Evolutionary conservation across 2,113 vertebrate genomes (phyloP), one percentile per base, ranked within the genome.

Genomic region (Hucho hucho): DNA sequence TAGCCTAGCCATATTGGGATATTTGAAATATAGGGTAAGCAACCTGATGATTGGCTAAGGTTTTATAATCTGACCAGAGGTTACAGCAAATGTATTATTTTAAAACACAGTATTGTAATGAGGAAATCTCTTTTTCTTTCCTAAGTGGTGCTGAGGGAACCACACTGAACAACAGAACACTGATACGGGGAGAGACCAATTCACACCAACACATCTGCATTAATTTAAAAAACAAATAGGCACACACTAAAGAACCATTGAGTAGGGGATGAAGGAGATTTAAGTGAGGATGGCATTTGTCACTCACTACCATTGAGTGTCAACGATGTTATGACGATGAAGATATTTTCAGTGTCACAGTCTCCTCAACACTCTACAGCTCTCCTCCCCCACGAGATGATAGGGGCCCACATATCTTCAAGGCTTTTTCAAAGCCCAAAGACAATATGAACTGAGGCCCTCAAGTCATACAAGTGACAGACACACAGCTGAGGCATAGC

Each of bases 141-240:
- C 84, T 4, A 77, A 84, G 80, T 83, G 81, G 75, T 79, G 81
- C 78, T 88, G 84, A 80, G 86, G 84, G 71, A 71, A 81, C 29
- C 65, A 67, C 65, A n/a, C 18, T 18, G 18, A 28, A 26, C 26
- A 29, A 67, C 18, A 74, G 20, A 32, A 68, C 13, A 73, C 75
- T 85, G 87, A 43, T 78, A 83, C 79, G 28, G 82, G 87, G 90
- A 82, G 81, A 84, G 82, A 84, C 78, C 88, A 83, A 64, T 88
- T 88, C 84, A 88, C 84, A 87, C 77, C 70, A 53, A 76, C 78
- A 88, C 87, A 88, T 91, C 86, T 88, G 85, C 76, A 89, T 84
- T 83, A 86, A 87, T 24, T 18, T 4, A 32, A 56, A 9, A 25
- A 56, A 18, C 70, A 72, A 18, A 65, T 5, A 53, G 11, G 6